Evolutionary conservation across 2,888 invertebrate species (phyloP).

Genomic region (Drosophila trichaetosa): DNA sequence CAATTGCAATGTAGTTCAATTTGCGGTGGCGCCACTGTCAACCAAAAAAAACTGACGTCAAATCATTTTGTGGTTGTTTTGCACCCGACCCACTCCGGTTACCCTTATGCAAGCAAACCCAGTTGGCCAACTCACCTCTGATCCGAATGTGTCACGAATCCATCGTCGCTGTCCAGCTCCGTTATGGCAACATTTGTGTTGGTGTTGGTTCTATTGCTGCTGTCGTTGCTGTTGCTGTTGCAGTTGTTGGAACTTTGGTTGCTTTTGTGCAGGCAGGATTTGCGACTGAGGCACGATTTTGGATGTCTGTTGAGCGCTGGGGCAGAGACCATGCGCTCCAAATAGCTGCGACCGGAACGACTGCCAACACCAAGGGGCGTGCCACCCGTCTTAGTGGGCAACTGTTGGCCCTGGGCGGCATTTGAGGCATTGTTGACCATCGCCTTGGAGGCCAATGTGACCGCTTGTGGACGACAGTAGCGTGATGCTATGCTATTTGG

Average conservation of each 20-base stretch:
- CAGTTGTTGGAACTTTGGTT: constrained; percentile 34
- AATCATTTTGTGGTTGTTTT: constrained; percentile 20
- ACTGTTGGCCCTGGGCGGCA: constrained; percentile 64
- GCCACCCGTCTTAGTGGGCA: constrained; percentile 58
- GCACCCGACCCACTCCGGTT: constrained; percentile 43
- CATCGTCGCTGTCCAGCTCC: constrained; percentile 18
- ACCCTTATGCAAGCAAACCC: constrained; percentile 44
- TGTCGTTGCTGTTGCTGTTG: constrained; percentile 28
- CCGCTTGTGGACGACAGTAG: constrained; percentile 84
- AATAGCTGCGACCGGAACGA: constrained; percentile 72
- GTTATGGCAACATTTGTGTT: constrained; percentile 32
- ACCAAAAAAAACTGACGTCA: constrained; percentile 51
- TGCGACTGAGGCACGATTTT: constrained; percentile 86
- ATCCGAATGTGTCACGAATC: constrained; percentile 43
- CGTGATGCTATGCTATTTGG: constrained; percentile 76
- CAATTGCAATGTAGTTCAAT: constrained; percentile 67
- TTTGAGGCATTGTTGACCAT: constrained; percentile 82
- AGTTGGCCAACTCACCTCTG: constrained; percentile 61
- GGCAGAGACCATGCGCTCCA: constrained; percentile 81
- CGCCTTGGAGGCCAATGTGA: constrained; percentile 83
- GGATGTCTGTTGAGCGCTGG: constrained; percentile 84
- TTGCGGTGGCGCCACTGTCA: constrained; percentile 51
- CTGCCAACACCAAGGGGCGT: constrained; percentile 73
- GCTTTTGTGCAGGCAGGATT: constrained; percentile 78
- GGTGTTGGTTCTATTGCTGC: constrained; percentile 22